Evolutionary conservation across 1,140 invertebrate species (phyloP), one percentile per base, ranked within the genome.

Genomic region (Probaryconus sp.): DNA sequence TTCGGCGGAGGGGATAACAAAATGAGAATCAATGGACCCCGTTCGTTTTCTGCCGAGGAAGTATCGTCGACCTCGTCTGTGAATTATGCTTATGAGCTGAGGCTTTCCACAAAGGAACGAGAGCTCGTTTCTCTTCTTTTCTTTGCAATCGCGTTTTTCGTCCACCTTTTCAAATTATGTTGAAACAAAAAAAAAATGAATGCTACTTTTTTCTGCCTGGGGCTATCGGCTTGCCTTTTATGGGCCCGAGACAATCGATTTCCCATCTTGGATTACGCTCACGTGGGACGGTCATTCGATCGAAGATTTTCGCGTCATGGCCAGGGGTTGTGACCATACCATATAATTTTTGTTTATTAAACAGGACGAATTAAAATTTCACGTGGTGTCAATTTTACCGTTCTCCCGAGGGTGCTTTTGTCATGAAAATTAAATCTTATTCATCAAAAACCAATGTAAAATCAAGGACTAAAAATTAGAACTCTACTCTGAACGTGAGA

Each of bases 11-110:
- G 71, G 58, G 63, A 38, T 61, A 74, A 61, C 53, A 38, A 74
- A 73, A 75, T 56, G 48, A 55, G 67, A 76, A 76, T 76, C 65
- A 76, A 76, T 69, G 40, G 72, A 63, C 72, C 72, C 58, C 63
- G 58, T 69, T 75, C 65, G 53, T 53, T 65, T 64, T 50, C 53
- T 65, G 65, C 65, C 45, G 31, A 45, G 58, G 51, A 47, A 61
- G 58, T 56, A 60, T 58, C 50, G n/a, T n/a, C n/a, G n/a, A n/a
- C n/a, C n/a, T n/a, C 65, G 40, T 40, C 48, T 24, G 47, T 4
- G 53, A 47, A 75, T 69, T 69, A 68, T 75, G 60, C 60, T 68
- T 58, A 64, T 58, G 60, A 60, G 60, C 4, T 38, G 11, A 38
- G 55, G 55, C 65, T 76, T 76, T 70, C 58, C 73, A 76, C 53